Conservation (phyloP, 2,888 invertebrate species). For the Megaustenia siamemsis region DNA sequence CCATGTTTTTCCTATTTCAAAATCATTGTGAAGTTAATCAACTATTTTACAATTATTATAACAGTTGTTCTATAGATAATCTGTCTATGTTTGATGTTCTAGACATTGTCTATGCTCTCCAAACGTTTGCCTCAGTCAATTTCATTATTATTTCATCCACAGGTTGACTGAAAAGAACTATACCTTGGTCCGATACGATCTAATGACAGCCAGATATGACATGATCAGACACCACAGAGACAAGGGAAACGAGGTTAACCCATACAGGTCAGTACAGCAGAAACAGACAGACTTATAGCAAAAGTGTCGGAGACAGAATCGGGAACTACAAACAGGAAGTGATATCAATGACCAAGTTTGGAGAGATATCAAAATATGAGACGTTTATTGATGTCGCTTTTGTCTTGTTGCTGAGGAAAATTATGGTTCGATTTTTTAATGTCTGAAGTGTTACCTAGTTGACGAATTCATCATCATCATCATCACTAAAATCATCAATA, state of each 20-base stretch:
- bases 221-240: constrained; percentile 41
- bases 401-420: no score
- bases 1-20: not conserved
- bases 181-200: constrained; percentile 34
- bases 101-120: not conserved
- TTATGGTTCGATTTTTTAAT: no score
- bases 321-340: no score
- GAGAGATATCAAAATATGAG: no score
- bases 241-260: constrained; percentile 38
- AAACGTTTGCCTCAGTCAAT: not conserved
- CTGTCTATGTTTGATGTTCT: not conserved
- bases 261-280: constrained; percentile 27
- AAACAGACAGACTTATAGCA: no score
- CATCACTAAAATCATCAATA: no score
- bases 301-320: no score
- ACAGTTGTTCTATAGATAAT: not conserved
- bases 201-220: constrained; percentile 36
- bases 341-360: no score
- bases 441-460: no score
- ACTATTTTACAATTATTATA: not conserved
- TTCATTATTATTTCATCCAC: not conserved
- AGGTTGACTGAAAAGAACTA: constrained; percentile 14
- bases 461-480: no score
- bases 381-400: no score
- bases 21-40: not conserved